Percentiles rank a stretch among this genome's conserved stretches.
Conservation (phyloP, 2,113 vertebrate genomes). For the Melanerpes formicivorus region DNA sequence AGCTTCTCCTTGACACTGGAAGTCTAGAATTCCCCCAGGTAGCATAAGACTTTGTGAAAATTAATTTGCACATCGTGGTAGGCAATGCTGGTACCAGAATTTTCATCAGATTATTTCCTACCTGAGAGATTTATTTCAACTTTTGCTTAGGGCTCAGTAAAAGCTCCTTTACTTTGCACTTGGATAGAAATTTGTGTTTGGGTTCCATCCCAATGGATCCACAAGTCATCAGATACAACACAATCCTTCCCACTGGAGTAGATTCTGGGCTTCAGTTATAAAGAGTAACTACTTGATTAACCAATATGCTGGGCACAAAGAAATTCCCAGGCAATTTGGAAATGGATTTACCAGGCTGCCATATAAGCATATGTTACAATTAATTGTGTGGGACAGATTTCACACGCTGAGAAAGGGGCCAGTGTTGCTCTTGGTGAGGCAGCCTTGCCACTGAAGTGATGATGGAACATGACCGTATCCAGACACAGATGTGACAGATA, state of each 20-base stretch:
- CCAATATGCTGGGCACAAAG: background rate
- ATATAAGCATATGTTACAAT: background rate
- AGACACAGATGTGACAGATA: background rate
- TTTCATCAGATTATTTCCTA: slow-evolving; percentile 37
- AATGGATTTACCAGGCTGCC: background rate
- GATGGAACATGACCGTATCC: background rate
- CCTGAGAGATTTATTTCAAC: background rate
- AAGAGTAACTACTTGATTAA: slow-evolving; percentile 11
- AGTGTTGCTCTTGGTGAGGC: background rate
- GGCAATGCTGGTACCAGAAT: slow-evolving; percentile 25
- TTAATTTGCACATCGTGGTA: slow-evolving; percentile 10
- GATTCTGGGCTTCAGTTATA: slow-evolving; percentile 5
- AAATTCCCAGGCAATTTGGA: background rate
- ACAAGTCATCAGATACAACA: background rate
- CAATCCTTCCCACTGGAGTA: slow-evolving; percentile 1
- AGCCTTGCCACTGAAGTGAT: background rate
- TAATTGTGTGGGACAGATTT: background rate
- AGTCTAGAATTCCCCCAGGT: slow-evolving; percentile 16
- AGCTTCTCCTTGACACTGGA: background rate
- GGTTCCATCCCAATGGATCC: slow-evolving; percentile 18
- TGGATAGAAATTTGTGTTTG: slow-evolving; percentile 8
- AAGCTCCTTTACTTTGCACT: slow-evolving; percentile 18
- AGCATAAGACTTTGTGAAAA: slow-evolving; percentile 2
- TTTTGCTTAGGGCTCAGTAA: slow-evolving; percentile 50
- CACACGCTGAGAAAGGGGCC: background rate